Percentiles rank a stretch among this genome's conserved stretches.
These are phyloP conservation scores for Melanocharis versteri DNA, from an alignment of 2,113 vertebrate genomes.

Conservation along the genomic window DNA sequence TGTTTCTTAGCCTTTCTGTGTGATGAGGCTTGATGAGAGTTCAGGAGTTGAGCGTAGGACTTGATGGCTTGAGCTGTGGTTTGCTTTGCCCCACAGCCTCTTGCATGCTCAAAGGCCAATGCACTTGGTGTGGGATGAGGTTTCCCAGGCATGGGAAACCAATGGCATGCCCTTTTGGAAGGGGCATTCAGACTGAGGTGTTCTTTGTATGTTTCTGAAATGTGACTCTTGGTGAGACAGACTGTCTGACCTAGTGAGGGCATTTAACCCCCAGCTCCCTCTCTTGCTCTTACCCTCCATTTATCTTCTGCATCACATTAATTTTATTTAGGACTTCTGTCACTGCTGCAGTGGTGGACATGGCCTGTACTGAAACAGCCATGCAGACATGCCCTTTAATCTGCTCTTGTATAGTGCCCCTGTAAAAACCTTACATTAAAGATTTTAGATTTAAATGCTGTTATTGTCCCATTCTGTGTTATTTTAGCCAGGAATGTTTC, in stretches of 20 bases:
- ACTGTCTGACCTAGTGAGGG: not conserved
- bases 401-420: not conserved
- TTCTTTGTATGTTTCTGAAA: not conserved
- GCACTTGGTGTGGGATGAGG: not conserved
- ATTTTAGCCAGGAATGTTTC: not conserved
- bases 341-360: not conserved
- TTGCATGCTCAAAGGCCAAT: not conserved
- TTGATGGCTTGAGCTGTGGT: not conserved
- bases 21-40: not conserved
- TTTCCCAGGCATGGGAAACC: not conserved
- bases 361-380: not conserved
- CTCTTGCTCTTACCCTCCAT: not conserved
- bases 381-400: not conserved
- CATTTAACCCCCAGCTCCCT: not conserved
- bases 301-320: not conserved
- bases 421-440: not conserved
- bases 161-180: not conserved
- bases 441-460: conserved; percentile 9
- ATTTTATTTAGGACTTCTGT: not conserved
- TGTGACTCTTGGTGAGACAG: not conserved
- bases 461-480: not conserved
- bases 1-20: not conserved
- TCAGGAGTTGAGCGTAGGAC: not conserved
- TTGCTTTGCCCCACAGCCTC: not conserved
- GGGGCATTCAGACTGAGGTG: not conserved